phyloP scores from a whole-genome alignment of 2,888 invertebrate species.

The Biston betularia region DNA sequence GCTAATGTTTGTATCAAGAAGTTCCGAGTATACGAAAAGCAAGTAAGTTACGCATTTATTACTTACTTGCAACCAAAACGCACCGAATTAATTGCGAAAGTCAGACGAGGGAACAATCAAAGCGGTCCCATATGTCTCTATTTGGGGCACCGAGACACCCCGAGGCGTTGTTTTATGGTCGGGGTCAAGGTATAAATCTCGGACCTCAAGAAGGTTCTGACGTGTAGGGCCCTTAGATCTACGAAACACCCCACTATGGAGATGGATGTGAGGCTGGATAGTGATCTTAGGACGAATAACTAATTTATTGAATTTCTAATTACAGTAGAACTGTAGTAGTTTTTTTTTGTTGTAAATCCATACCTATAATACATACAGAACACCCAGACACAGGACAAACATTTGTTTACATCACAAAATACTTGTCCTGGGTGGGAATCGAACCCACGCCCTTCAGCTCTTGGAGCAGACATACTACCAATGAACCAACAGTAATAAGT shows the following conservation, averaged over 20 bases:
- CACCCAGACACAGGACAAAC: too few relatives aligned
- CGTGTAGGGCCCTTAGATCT: constrained; percentile 66
- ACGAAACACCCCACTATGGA: constrained; percentile 64
- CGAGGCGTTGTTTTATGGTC: constrained; percentile 74
- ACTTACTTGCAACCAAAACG: constrained; percentile 33
- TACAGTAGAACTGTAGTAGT: too few relatives aligned
- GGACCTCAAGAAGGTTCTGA: constrained; percentile 61
- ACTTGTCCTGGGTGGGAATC: too few relatives aligned
- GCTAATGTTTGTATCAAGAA: constrained; percentile 6
- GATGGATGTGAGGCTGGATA: constrained; percentile 61
- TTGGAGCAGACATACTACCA: too few relatives aligned
- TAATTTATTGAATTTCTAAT: constrained; percentile 46
- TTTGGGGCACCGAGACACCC: constrained; percentile 42
- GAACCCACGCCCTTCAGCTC: too few relatives aligned
- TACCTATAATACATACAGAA: too few relatives aligned
- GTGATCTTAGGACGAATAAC: constrained; percentile 51
- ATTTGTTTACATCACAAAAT: too few relatives aligned
- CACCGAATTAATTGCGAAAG: constrained; percentile 38
- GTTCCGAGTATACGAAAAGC: not conserved
- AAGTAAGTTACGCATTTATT: constrained; percentile 23
- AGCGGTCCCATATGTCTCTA: constrained; percentile 46
- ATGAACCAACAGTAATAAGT: too few relatives aligned
- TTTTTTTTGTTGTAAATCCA: too few relatives aligned
- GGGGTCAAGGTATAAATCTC: constrained; percentile 76
- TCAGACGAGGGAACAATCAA: constrained; percentile 42